phyloP scores from a whole-genome alignment of 2,888 invertebrate species.

The Drosophila mimetica region DNA sequence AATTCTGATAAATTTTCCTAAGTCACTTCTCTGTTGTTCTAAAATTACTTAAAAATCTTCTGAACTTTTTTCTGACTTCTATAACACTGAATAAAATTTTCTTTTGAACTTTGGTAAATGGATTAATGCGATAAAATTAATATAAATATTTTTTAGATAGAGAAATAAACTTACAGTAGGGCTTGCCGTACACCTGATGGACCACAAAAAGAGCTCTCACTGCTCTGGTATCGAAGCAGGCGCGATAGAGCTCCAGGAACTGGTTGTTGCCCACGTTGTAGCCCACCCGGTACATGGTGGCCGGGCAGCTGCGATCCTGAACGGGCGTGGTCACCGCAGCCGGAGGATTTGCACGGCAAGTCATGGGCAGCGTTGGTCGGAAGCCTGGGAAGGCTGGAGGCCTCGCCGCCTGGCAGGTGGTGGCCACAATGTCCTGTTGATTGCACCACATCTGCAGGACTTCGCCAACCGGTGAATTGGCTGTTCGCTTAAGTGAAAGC shows the following conservation, averaged over 20 bases:
- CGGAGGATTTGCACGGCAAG: slow-evolving; percentile 3
- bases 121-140: too few relatives aligned
- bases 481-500: slow-evolving; percentile 23
- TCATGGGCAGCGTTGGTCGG: slow-evolving; percentile 24
- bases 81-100: too few relatives aligned
- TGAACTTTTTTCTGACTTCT: too few relatives aligned
- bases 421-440: neutral
- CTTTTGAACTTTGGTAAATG: too few relatives aligned
- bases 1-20: neutral
- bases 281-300: slow-evolving; percentile 37
- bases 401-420: slow-evolving; percentile 12
- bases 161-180: slow-evolving; percentile 33
- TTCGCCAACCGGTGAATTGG: slow-evolving; percentile 11
- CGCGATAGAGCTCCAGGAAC: slow-evolving; percentile 41
- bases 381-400: slow-evolving; percentile 17
- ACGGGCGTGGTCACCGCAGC: slow-evolving; percentile 2
- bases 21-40: too few relatives aligned
- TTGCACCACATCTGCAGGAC: slow-evolving; percentile 38
- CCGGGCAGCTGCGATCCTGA: slow-evolving; percentile 28
- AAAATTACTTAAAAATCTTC: too few relatives aligned
- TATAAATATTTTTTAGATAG: too few relatives aligned
- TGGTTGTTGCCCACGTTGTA: slow-evolving; percentile 16
- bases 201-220: slow-evolving; percentile 19
- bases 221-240: slow-evolving; percentile 31
- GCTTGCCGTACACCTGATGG: slow-evolving; percentile 37